These are phyloP conservation scores for Cricetomys ansorgei DNA, from an alignment of 2,113 vertebrate species.

Conservation along the genomic window DNA sequence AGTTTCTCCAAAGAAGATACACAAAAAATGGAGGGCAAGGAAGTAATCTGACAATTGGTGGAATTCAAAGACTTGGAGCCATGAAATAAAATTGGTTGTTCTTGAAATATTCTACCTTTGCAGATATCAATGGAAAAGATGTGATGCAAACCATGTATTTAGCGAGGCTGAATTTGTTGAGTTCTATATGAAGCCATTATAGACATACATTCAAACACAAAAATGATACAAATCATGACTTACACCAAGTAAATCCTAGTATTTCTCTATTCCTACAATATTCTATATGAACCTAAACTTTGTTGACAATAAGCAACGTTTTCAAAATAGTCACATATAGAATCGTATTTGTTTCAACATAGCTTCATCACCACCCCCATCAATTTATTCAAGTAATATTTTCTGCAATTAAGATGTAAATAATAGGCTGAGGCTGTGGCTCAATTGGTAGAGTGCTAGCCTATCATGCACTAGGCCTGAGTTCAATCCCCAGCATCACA, in stretches of 20 bases:
- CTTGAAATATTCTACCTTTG: slow-evolving; percentile 37
- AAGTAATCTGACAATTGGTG: neutral
- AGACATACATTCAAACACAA: neutral
- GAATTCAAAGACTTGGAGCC: slow-evolving; percentile 39
- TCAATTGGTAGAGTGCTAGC: neutral
- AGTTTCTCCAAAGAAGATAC: neutral
- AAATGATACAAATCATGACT: neutral
- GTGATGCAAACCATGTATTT: neutral
- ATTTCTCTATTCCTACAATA: neutral
- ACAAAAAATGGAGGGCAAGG: neutral
- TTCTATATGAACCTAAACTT: neutral
- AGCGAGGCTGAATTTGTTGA: neutral
- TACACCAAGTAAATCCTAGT: neutral
- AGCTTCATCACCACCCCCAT: neutral
- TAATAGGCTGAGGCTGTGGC: neutral
- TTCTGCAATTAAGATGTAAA: neutral
- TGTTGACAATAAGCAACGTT: neutral
- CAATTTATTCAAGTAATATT: slow-evolving; percentile 18
- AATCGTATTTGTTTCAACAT: neutral
- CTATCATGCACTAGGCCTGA: neutral
- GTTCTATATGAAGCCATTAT: neutral
- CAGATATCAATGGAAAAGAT: slow-evolving; percentile 3
- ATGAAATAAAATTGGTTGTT: slow-evolving; percentile 32
- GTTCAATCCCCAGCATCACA: neutral
- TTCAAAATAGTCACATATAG: neutral